These are phyloP conservation scores for Lymantria dispar DNA, from an alignment of 2,888 invertebrate species.

Conservation along the genomic window DNA sequence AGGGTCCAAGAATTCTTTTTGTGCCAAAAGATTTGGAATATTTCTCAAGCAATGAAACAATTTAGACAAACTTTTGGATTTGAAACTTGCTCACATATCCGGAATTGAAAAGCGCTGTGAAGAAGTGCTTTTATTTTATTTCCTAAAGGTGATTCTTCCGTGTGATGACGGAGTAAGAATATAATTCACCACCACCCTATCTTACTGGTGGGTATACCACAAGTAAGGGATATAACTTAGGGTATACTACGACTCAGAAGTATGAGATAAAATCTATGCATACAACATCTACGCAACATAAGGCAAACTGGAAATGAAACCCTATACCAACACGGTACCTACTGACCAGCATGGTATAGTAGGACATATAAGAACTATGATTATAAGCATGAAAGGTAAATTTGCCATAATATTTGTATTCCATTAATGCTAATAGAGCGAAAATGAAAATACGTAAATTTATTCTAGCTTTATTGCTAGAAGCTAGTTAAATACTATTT, in stretches of 20 bases:
- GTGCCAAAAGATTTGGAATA: conserved; percentile 46
- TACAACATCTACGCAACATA: too few relatives aligned
- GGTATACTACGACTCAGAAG: too few relatives aligned
- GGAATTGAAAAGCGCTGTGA: conserved; percentile 50
- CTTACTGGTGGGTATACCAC: too few relatives aligned
- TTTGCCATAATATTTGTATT: conserved; percentile 50
- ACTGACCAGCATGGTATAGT: too few relatives aligned
- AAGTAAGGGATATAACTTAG: too few relatives aligned
- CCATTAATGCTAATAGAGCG: conserved; percentile 77
- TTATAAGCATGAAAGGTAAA: too few relatives aligned
- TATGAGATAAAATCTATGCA: too few relatives aligned
- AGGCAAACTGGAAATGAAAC: too few relatives aligned
- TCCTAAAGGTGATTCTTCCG: conserved; percentile 65
- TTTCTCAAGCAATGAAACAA: conserved; percentile 49
- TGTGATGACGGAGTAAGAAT: too few relatives aligned
- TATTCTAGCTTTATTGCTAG: conserved; percentile 73
- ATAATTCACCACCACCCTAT: too few relatives aligned
- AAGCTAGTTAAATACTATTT: conserved; percentile 70
- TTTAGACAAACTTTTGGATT: conserved; percentile 55
- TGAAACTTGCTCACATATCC: conserved; percentile 56
- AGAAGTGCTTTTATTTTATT: conserved; percentile 70
- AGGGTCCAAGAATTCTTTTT: conserved; percentile 40
- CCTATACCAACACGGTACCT: too few relatives aligned
- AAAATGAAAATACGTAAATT: conserved; percentile 78
- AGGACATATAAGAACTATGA: too few relatives aligned